A percentile compares a stretch with the other conserved stretches of the same genome.
phyloP scores from a whole-genome alignment of 2,797 vertebrate species.

The Acridotheres tristis region DNA sequence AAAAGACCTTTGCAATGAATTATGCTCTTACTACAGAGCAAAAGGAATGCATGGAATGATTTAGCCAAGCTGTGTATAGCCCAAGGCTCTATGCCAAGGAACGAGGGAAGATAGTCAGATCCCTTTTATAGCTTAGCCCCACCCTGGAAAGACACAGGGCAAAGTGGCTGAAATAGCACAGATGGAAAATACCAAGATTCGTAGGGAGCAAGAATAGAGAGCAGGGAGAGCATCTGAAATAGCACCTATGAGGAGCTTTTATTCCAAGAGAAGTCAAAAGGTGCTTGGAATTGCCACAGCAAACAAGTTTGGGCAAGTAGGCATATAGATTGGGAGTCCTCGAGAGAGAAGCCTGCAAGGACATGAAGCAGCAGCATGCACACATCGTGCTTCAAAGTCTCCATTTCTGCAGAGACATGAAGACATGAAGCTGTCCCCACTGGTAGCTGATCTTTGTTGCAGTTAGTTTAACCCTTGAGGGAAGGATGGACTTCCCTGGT shows the following conservation, averaged over 20 bases:
- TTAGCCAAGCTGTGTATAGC: slow-evolving; percentile 16
- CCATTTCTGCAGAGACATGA: background rate
- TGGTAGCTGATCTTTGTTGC: background rate
- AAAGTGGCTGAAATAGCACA: slow-evolving; percentile 19
- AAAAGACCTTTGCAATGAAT: slow-evolving; percentile 6
- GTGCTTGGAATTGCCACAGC: background rate
- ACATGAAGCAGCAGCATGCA: background rate
- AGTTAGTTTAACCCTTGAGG: background rate
- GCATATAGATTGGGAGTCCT: background rate
- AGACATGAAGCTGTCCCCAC: background rate
- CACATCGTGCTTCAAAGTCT: background rate
- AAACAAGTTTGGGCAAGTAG: background rate
- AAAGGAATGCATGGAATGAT: slow-evolving; percentile 30
- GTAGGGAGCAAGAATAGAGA: background rate
- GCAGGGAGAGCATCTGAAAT: background rate
- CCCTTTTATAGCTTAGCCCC: slow-evolving; percentile 12
- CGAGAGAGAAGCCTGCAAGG: background rate
- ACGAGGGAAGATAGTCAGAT: background rate
- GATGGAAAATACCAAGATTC: background rate
- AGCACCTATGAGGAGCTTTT: background rate
- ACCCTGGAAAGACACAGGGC: background rate
- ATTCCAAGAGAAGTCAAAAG: background rate
- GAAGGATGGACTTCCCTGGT: background rate
- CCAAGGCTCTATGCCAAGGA: slow-evolving; percentile 25
- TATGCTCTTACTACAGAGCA: background rate